phyloP scores from a whole-genome alignment of 2,797 vertebrate species.

The Carcharodon carcharias region DNA sequence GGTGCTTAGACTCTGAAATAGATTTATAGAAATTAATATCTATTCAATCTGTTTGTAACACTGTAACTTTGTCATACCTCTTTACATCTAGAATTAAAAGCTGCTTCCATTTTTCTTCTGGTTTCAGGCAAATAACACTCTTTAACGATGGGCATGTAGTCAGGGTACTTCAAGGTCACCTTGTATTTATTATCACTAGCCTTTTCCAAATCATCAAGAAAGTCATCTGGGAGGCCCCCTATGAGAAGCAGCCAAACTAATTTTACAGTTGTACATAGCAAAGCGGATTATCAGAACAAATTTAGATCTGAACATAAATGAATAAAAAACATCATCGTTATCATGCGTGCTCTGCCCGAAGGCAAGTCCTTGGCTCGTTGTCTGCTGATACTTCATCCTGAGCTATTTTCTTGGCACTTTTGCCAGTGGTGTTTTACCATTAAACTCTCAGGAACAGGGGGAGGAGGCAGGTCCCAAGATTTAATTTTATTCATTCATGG shows the following conservation, averaged over 20 bases:
- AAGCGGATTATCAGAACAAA: neutral
- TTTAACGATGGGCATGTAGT: slow-evolving; percentile 90
- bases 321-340: neutral
- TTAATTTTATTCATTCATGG: no score
- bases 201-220: slow-evolving; percentile 73
- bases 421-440: neutral
- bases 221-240: slow-evolving; percentile 81
- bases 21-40: neutral
- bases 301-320: neutral
- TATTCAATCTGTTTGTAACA: neutral
- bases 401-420: neutral
- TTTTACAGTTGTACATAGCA: neutral
- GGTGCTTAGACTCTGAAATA: neutral
- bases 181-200: slow-evolving; percentile 62
- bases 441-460: neutral
- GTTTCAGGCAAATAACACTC: slow-evolving; percentile 82
- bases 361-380: neutral
- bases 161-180: slow-evolving; percentile 83
- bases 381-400: neutral
- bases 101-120: slow-evolving; percentile 78
- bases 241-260: neutral
- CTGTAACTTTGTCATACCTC: slow-evolving; percentile 59
- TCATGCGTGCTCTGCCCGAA: neutral
- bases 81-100: slow-evolving; percentile 88
- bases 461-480: neutral